Evolutionary conservation across 2,797 vertebrate species (phyloP).

Genomic region (Emydoidea blandingii): DNA sequence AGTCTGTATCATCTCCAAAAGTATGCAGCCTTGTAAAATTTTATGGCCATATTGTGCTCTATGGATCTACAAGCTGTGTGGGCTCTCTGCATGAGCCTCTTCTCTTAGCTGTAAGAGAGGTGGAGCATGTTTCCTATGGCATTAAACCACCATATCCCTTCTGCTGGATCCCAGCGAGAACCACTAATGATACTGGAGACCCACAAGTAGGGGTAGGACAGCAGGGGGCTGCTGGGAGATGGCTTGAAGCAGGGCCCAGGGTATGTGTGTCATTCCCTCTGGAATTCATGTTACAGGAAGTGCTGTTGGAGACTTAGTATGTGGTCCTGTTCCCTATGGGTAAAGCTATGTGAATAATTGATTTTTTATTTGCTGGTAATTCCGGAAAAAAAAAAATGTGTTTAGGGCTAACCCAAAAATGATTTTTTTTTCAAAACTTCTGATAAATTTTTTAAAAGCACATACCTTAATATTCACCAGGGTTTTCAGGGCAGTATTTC

Average conservation of each 20-base stretch:
- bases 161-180: background rate
- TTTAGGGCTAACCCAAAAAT: background rate
- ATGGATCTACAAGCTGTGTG: background rate
- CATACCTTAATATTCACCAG: background rate
- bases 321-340: background rate
- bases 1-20: background rate
- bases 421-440: no score
- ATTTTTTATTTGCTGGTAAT: background rate
- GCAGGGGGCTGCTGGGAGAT: background rate
- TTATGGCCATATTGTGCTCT: background rate
- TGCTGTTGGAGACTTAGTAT: accelerated
- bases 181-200: accelerated
- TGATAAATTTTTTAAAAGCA: background rate
- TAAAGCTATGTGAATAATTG: background rate
- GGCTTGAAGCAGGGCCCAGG: accelerated
- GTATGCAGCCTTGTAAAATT: accelerated
- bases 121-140: background rate
- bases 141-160: accelerated
- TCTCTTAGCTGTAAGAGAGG: accelerated
- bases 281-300: background rate
- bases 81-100: accelerated
- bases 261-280: accelerated
- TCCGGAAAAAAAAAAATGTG: background rate
- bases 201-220: background rate
- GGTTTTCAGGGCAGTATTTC: background rate